phyloP scores from a whole-genome alignment of 2,113 vertebrate species.

The Megalops atlanticus region DNA sequence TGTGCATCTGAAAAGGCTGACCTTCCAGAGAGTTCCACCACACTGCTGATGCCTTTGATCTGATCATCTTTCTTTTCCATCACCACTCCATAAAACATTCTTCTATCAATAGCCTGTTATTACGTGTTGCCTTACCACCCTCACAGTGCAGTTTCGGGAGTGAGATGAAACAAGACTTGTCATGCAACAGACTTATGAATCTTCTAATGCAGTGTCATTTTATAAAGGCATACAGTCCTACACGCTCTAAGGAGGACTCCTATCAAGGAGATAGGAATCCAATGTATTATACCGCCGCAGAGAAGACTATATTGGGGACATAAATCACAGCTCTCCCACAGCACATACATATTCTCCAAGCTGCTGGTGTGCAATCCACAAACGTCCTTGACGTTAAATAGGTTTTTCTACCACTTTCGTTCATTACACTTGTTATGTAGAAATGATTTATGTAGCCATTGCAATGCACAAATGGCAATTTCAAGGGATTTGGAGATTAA shows the following conservation, averaged over 20 bases:
- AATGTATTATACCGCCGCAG: conserved; percentile 64
- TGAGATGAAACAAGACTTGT: conserved; percentile 20
- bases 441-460: conserved; percentile 53
- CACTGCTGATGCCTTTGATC: not conserved
- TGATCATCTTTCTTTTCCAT: conserved; percentile 2
- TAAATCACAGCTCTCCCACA: conserved; percentile 62
- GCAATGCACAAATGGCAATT: conserved; percentile 37
- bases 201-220: conserved; percentile 34
- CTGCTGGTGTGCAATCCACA: conserved; percentile 18
- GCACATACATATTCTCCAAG: conserved; percentile 25
- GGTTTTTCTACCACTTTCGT: conserved; percentile 46
- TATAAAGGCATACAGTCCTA: conserved; percentile 32
- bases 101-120: conserved; percentile 46
- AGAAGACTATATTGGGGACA: conserved; percentile 47
- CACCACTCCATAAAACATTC: conserved; percentile 1
- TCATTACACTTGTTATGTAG: conserved; percentile 47
- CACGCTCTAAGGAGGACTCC: conserved; percentile 36
- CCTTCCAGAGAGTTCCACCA: not conserved
- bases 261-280: conserved; percentile 64
- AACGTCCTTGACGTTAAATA: conserved; percentile 54
- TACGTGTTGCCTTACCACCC: conserved; percentile 34
- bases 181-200: conserved; percentile 36
- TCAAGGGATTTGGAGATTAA: conserved; percentile 34
- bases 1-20: not conserved
- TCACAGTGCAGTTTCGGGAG: not conserved